Evolutionary conservation across 2,888 invertebrate genomes (phyloP).

Genomic region (Meiosimyza decipiens): DNA sequence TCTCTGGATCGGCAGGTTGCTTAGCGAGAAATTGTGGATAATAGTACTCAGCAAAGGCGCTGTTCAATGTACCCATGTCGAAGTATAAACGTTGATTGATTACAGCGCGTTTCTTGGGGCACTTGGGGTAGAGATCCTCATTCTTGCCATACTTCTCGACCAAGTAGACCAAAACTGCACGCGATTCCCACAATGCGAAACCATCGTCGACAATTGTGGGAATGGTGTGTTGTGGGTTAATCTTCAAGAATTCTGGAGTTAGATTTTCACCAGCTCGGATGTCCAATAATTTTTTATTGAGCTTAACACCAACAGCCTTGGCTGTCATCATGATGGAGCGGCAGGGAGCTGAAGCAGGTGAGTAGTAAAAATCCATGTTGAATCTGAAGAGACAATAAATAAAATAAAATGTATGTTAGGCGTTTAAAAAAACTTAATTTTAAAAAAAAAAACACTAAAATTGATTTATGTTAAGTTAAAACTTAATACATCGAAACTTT

Average conservation of each 20-base stretch:
- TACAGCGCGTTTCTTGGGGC: slow-evolving; percentile 77
- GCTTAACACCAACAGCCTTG: slow-evolving; percentile 73
- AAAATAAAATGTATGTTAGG: too few species aligned
- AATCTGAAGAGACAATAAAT: too few species aligned
- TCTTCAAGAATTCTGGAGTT: slow-evolving; percentile 75
- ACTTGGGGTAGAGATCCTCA: slow-evolving; percentile 79
- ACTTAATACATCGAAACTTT: too few species aligned
- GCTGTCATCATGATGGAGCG: slow-evolving; percentile 73
- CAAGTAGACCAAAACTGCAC: slow-evolving; percentile 83
- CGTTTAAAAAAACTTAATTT: slow-evolving; percentile 9
- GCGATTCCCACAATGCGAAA: slow-evolving; percentile 83
- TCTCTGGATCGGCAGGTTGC: slow-evolving; percentile 73
- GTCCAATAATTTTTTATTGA: slow-evolving; percentile 73
- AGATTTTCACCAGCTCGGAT: slow-evolving; percentile 73
- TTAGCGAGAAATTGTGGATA: slow-evolving; percentile 72
- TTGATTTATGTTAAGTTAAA: not conserved
- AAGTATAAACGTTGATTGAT: slow-evolving; percentile 86
- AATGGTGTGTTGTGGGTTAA: slow-evolving; percentile 85
- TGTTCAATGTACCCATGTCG: slow-evolving; percentile 79
- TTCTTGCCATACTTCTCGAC: slow-evolving; percentile 81
- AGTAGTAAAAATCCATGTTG: slow-evolving; percentile 73
- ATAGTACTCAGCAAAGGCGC: slow-evolving; percentile 76
- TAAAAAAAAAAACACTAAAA: not conserved
- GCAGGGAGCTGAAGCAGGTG: slow-evolving; percentile 73
- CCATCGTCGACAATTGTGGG: slow-evolving; percentile 87